A percentile compares a stretch with the other conserved stretches of the same genome.
Conservation (phyloP, 23 tunicate species). For the Phallusia fumigata region DNA sequence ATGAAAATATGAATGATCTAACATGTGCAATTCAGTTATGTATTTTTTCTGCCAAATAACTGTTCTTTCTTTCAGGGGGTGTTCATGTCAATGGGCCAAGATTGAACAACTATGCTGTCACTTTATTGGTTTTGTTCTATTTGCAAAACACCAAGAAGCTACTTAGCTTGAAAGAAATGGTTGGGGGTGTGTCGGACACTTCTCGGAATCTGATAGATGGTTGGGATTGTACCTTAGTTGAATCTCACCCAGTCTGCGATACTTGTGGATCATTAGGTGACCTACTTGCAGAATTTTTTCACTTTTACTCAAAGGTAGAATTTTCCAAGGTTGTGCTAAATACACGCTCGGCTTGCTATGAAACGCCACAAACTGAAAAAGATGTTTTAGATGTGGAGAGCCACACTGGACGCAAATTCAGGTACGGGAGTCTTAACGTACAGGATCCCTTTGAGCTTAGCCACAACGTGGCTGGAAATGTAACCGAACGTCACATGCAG, state of each 20-base stretch:
- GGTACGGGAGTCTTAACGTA: constrained; percentile 49
- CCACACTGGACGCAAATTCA: constrained; percentile 9
- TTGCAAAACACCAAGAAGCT: constrained; percentile 23
- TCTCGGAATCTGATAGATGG: constrained; percentile 21
- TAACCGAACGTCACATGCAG: constrained; percentile 63
- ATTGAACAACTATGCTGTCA: constrained; percentile 86
- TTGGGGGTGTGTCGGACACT: background rate
- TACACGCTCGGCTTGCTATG: constrained; percentile 23
- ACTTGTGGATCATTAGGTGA: constrained; percentile 10
- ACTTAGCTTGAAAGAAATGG: constrained; percentile 43
- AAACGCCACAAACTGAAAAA: background rate
- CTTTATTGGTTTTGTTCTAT: constrained; percentile 59
- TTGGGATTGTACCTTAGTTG: constrained; percentile 62
- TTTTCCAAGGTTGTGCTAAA: constrained; percentile 42
- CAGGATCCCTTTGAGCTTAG: constrained; percentile 85
- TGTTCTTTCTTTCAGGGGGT: constrained; percentile 62
- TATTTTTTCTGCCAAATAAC: background rate
- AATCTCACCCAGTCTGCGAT: background rate
- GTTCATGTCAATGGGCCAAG: constrained; percentile 54
- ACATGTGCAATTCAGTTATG: background rate
- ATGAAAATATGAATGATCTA: background rate
- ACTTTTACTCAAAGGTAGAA: constrained; percentile 58
- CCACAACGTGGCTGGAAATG: constrained; percentile 87
- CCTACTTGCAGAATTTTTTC: constrained; percentile 56
- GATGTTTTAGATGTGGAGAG: too few species aligned